Evolutionary conservation across 2,888 invertebrate species (phyloP).

Genomic region (Latrodectus hesperus): DNA sequence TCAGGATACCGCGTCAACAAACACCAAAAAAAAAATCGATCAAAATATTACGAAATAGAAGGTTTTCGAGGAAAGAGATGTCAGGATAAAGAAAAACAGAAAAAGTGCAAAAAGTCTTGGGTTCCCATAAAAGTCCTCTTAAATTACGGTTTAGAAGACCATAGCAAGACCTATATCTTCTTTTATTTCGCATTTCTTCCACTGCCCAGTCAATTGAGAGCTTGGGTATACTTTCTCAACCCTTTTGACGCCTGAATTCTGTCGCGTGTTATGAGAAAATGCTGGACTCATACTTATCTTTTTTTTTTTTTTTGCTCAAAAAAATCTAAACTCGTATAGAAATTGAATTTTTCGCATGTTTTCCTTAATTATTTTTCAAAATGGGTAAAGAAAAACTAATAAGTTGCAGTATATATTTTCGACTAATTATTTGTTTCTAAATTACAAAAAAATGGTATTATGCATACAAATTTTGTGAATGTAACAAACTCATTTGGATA

Average conservation of each 20-base stretch:
- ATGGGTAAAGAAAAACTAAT: too few relatives aligned
- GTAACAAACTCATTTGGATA: too few relatives aligned
- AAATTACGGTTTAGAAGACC: conserved; percentile 31
- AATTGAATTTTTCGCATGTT: too few relatives aligned
- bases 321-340: neutral
- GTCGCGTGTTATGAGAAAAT: neutral
- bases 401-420: too few relatives aligned
- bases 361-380: too few relatives aligned
- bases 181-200: conserved; percentile 2
- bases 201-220: neutral
- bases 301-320: neutral
- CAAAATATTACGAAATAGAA: neutral
- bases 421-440: too few relatives aligned
- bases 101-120: neutral
- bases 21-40: conserved; percentile 13
- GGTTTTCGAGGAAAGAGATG: neutral
- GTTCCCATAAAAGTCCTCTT: conserved; percentile 27
- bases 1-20: neutral
- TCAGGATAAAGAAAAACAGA: neutral
- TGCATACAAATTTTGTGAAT: too few relatives aligned
- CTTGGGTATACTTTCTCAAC: neutral
- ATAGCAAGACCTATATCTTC: neutral
- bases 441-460: too few relatives aligned
- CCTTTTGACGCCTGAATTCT: conserved; percentile 11
- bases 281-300: conserved; percentile 7